Evolutionary conservation across 2,888 invertebrate species (phyloP).

Genomic region (Agriopis marginaria): DNA sequence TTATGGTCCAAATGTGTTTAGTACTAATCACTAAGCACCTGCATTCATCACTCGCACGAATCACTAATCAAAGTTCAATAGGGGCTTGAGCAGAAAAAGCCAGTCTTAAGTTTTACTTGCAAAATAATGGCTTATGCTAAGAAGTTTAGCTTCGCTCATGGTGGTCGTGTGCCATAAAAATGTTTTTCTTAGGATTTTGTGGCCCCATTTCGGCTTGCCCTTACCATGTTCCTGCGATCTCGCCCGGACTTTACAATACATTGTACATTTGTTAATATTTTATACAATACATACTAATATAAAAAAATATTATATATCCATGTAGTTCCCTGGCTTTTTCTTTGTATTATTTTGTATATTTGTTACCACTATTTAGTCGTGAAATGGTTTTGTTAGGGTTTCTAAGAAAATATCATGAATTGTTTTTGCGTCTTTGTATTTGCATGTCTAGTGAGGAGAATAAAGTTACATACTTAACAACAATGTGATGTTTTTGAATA

Average conservation of each 20-base stretch:
- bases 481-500: background rate
- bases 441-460: slow-evolving; percentile 83
- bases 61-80: too few species aligned
- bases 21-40: too few species aligned
- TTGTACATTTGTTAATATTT: background rate
- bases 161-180: background rate
- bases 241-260: background rate
- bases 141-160: background rate
- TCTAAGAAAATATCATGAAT: slow-evolving; percentile 55
- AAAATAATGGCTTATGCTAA: too few species aligned
- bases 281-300: background rate
- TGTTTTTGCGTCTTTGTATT: slow-evolving; percentile 70
- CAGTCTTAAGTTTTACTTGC: background rate
- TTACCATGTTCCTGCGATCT: background rate
- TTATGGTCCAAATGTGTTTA: too few species aligned
- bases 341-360: slow-evolving; percentile 59
- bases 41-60: too few species aligned
- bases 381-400: slow-evolving; percentile 61
- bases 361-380: slow-evolving; percentile 76
- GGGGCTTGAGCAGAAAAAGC: too few species aligned
- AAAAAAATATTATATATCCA: background rate
- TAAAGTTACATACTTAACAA: slow-evolving; percentile 67
- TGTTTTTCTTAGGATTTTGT: background rate
- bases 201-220: background rate
- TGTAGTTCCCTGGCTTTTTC: background rate